Percentiles rank a stretch among this genome's conserved stretches.
These are phyloP conservation scores for Seladonia tumulorum DNA, from an alignment of 2,888 invertebrate genomes.

Conservation along the genomic window DNA sequence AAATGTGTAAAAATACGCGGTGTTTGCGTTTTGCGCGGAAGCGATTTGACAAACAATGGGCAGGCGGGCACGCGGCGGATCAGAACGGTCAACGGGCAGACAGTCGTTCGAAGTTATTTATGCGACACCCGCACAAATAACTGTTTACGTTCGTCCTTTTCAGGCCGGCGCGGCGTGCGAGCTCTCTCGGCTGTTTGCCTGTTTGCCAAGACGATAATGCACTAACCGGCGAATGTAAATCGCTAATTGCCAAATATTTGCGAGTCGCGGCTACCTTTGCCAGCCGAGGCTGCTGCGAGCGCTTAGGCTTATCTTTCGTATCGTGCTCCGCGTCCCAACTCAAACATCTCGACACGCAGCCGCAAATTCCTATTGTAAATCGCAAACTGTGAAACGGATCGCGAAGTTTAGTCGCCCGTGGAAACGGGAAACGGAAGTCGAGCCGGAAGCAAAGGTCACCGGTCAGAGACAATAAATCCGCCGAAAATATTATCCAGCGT, in stretches of 20 bases:
- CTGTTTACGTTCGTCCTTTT: constrained; percentile 3
- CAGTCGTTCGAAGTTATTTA: neutral
- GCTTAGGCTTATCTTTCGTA: constrained; percentile 12
- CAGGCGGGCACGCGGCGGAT: neutral
- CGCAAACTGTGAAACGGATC: neutral
- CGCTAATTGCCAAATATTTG: constrained; percentile 51
- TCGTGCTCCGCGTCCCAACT: neutral
- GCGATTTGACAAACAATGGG: neutral
- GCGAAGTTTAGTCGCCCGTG: neutral
- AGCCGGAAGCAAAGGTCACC: neutral
- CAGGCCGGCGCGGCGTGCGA: neutral
- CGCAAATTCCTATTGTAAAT: constrained; percentile 4
- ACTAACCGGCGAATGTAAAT: constrained; percentile 30
- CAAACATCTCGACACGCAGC: neutral
- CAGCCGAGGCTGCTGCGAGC: neutral
- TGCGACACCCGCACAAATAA: neutral
- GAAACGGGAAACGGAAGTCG: neutral
- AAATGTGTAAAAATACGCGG: neutral
- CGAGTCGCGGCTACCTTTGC: constrained; percentile 6
- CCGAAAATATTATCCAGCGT: neutral
- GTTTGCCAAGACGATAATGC: constrained; percentile 34
- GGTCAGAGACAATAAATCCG: neutral
- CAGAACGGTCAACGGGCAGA: neutral
- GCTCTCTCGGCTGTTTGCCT: constrained; percentile 5
- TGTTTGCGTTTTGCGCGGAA: neutral